A percentile compares a stretch with the other conserved stretches of the same genome.
Evolutionary conservation across 2,888 invertebrate species (phyloP).

Genomic region (Perithous albicinctus): DNA sequence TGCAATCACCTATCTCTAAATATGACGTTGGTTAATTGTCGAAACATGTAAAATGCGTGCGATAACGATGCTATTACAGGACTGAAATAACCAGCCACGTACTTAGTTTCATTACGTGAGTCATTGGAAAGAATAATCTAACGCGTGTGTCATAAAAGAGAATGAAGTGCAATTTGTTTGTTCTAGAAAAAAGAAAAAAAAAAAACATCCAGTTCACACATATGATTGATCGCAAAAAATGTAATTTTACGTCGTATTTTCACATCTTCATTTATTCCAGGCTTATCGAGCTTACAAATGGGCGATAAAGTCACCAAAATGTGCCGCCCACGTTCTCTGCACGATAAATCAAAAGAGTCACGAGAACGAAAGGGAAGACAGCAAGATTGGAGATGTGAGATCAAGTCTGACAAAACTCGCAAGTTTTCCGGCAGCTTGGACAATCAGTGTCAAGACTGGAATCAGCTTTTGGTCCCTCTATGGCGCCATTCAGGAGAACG

Average conservation of each 20-base stretch:
- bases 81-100: background rate
- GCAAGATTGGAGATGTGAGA: conserved; percentile 87
- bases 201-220: too few species aligned
- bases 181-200: background rate
- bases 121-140: background rate
- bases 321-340: conserved; percentile 92
- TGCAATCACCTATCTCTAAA: background rate
- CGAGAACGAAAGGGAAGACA: conserved; percentile 86
- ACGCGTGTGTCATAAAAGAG: background rate
- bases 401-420: conserved; percentile 90
- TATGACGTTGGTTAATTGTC: background rate
- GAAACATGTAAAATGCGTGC: background rate
- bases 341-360: conserved; percentile 89
- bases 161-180: background rate
- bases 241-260: conserved; percentile 1
- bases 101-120: background rate
- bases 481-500: conserved; percentile 90
- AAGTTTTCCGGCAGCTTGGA: conserved; percentile 92
- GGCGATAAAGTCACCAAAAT: conserved; percentile 89
- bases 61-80: background rate
- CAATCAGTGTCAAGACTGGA: conserved; percentile 90
- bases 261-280: conserved; percentile 77
- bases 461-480: conserved; percentile 93
- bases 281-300: conserved; percentile 93
- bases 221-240: background rate